Percentiles rank a stretch among this genome's conserved stretches.
These are phyloP conservation scores for Drosophila grimshawi DNA, from an alignment of 1,140 invertebrate species.

Conservation along the genomic window DNA sequence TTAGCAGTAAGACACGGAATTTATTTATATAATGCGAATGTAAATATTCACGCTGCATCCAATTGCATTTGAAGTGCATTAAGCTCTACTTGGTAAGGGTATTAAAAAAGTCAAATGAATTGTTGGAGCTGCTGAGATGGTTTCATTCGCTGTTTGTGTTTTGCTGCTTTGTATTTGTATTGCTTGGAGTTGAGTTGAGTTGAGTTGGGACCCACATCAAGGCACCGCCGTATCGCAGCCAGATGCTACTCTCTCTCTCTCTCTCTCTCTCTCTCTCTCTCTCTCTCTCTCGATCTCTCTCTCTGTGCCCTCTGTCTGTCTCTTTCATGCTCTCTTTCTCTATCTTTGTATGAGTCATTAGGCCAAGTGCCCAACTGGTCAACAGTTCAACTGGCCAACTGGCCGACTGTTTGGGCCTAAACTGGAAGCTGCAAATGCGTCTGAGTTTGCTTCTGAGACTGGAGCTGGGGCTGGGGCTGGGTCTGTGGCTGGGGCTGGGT, in stretches of 20 bases:
- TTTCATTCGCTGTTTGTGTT: conserved; percentile 30
- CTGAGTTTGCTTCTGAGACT: too few species aligned
- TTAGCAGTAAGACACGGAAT: too few species aligned
- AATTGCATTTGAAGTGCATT: neutral
- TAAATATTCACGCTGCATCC: too few species aligned
- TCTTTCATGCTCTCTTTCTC: neutral
- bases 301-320: neutral
- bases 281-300: neutral
- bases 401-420: conserved; percentile 19
- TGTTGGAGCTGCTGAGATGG: conserved; percentile 19
- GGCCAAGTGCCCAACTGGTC: conserved; percentile 29
- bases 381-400: conserved; percentile 34
- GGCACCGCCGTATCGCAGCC: conserved; percentile 62
- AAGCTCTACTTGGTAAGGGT: conserved; percentile 1
- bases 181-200: neutral
- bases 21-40: too few species aligned
- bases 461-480: too few species aligned
- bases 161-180: conserved; percentile 30
- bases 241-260: neutral
- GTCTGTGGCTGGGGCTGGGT: too few species aligned
- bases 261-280: conserved; percentile 11
- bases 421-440: neutral
- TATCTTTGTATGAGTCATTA: conserved; percentile 20
- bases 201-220: conserved; percentile 64
- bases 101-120: conserved; percentile 17